Conservation (phyloP, 2,888 invertebrate species). For the Atrina japonica region DNA sequence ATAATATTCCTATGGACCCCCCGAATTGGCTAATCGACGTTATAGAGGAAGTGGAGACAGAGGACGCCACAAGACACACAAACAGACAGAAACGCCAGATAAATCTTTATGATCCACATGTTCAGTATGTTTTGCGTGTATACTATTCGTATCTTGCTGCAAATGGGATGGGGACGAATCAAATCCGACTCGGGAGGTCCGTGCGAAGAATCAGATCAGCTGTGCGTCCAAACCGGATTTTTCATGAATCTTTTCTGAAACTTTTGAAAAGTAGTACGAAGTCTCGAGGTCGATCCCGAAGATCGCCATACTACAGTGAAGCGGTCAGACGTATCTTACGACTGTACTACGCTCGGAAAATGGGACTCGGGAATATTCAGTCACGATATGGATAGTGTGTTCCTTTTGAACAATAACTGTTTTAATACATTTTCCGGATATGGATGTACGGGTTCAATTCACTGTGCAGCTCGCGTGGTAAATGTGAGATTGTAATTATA, state of each 20-base stretch:
- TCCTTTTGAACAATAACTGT: too few relatives aligned
- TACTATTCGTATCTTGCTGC: not conserved
- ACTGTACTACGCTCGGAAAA: not conserved
- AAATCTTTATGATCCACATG: not conserved
- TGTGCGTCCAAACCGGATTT: slow-evolving; percentile 7
- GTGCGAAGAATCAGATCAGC: too few relatives aligned
- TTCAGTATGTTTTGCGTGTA: slow-evolving; percentile 3
- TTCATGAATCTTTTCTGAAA: slow-evolving; percentile 15
- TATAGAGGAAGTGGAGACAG: too few relatives aligned
- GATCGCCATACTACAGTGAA: not conserved
- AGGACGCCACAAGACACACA: too few relatives aligned
- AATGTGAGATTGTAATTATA: too few relatives aligned
- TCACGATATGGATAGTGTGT: not conserved
- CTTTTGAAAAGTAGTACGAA: slow-evolving; percentile 3
- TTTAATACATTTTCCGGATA: too few relatives aligned
- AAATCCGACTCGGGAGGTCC: too few relatives aligned
- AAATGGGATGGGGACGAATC: too few relatives aligned
- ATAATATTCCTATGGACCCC: too few relatives aligned
- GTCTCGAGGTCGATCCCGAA: slow-evolving; percentile 9
- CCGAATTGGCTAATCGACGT: too few relatives aligned
- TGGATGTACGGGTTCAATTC: too few relatives aligned
- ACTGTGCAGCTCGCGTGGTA: too few relatives aligned
- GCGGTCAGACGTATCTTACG: not conserved
- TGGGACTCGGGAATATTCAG: not conserved
- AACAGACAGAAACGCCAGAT: slow-evolving; percentile 14